Evolutionary conservation across 2,797 vertebrate species (phyloP).

Genomic region (Cryptoprocta ferox): DNA sequence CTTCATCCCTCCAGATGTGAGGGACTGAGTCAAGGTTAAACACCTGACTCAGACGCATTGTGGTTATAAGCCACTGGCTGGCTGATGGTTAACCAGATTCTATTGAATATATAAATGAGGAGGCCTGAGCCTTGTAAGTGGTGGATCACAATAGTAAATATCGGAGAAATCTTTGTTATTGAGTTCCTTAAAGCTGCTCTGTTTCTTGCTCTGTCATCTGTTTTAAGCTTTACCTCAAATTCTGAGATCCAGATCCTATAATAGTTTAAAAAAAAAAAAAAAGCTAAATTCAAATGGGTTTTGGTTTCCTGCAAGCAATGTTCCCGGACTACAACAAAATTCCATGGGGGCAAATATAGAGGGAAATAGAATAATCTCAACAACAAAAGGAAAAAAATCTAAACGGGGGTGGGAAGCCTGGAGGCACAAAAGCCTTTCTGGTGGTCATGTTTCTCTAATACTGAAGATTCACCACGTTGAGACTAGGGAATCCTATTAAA

Average conservation of each 20-base stretch:
- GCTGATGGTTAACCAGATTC: not conserved
- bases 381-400: not conserved
- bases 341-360: not conserved
- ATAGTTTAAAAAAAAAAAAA: not conserved
- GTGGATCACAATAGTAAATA: not conserved
- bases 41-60: not conserved
- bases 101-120: not conserved
- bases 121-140: not conserved
- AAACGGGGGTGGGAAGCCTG: not conserved
- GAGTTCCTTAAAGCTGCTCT: not conserved
- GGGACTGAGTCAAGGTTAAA: not conserved
- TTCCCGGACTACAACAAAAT: not conserved
- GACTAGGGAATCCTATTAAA: not conserved
- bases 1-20: not conserved
- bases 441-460: not conserved
- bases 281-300: not conserved
- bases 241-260: not conserved
- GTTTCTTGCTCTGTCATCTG: not conserved
- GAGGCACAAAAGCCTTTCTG: not conserved
- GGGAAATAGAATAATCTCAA: not conserved
- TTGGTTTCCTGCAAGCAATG: conserved; percentile 23
- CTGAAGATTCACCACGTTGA: not conserved
- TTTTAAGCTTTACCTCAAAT: conserved; percentile 45
- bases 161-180: not conserved
- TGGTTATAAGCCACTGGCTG: not conserved